Conservation (phyloP, 64 coral and sea anemone species). For the Pocillopora damicornis region DNA sequence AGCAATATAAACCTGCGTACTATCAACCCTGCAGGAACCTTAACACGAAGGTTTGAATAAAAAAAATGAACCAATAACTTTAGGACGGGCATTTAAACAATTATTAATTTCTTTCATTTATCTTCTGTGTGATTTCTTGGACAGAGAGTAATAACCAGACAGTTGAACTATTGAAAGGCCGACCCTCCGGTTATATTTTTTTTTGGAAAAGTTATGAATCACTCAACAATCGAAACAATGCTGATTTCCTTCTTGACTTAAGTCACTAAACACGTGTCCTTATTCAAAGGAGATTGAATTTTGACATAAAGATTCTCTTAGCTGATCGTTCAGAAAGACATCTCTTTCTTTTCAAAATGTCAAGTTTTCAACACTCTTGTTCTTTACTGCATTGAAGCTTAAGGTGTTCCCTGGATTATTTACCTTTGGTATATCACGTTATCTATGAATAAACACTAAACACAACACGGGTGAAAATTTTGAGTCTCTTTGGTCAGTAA, state of each 20-base stretch:
- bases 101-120: neutral
- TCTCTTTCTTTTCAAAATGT: constrained; percentile 24
- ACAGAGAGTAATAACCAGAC: neutral
- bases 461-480: neutral
- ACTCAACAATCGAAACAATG: constrained; percentile 15
- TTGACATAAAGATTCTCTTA: constrained; percentile 8
- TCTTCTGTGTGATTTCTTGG: neutral
- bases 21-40: neutral
- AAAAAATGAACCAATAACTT: neutral
- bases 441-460: neutral
- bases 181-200: neutral
- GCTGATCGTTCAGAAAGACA: neutral
- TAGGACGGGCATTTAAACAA: neutral
- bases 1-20: neutral
- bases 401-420: constrained; percentile 29
- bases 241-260: constrained; percentile 1
- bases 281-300: constrained; percentile 34
- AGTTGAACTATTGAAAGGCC: neutral
- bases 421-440: constrained; percentile 4
- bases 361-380: neutral
- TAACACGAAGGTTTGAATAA: neutral
- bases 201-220: neutral
- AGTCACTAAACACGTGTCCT: constrained; percentile 21
- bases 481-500: neutral
- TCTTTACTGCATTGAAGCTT: neutral